A percentile compares a stretch with the other conserved stretches of the same genome.
These are phyloP conservation scores for Poeciliopsis infans DNA, from an alignment of 2,797 vertebrate genomes.

Conservation along the genomic window DNA sequence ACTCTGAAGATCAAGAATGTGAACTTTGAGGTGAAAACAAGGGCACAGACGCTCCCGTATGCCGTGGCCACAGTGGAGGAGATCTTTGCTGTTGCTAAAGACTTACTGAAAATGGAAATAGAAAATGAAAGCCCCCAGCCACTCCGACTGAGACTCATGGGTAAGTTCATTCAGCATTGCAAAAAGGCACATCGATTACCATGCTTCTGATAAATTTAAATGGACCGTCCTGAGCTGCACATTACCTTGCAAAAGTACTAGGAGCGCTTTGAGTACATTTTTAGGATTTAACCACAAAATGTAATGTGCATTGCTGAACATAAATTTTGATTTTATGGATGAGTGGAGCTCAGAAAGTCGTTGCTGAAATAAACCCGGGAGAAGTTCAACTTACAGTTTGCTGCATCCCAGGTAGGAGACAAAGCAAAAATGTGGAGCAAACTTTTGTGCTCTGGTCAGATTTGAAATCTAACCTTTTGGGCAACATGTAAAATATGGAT, in stretches of 20 bases:
- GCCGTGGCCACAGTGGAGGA: slow-evolving; percentile 88
- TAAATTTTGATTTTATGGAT: neutral
- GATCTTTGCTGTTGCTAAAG: slow-evolving; percentile 91
- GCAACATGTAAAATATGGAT: neutral
- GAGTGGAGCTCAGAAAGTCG: neutral
- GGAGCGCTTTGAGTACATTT: neutral
- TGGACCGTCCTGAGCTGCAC: slow-evolving; percentile 38
- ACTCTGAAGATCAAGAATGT: slow-evolving; percentile 96
- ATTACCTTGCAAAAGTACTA: neutral
- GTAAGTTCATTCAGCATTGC: slow-evolving; percentile 78
- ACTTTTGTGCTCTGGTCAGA: neutral
- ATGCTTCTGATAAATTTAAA: slow-evolving; percentile 36
- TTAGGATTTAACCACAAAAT: neutral
- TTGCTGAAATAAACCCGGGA: neutral
- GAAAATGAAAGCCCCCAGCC: slow-evolving; percentile 87
- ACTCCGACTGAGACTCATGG: slow-evolving; percentile 94
- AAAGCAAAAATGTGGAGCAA: neutral
- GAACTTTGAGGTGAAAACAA: slow-evolving; percentile 94
- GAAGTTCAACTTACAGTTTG: neutral
- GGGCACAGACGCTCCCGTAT: slow-evolving; percentile 84
- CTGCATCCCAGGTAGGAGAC: neutral
- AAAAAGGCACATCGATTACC: slow-evolving; percentile 33
- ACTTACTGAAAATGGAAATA: slow-evolving; percentile 90
- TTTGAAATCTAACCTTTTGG: neutral
- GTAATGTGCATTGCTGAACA: neutral